Evolutionary conservation across 2,888 invertebrate species (phyloP), one percentile per base, ranked within the genome.

Genomic region (Monopis laevigella): DNA sequence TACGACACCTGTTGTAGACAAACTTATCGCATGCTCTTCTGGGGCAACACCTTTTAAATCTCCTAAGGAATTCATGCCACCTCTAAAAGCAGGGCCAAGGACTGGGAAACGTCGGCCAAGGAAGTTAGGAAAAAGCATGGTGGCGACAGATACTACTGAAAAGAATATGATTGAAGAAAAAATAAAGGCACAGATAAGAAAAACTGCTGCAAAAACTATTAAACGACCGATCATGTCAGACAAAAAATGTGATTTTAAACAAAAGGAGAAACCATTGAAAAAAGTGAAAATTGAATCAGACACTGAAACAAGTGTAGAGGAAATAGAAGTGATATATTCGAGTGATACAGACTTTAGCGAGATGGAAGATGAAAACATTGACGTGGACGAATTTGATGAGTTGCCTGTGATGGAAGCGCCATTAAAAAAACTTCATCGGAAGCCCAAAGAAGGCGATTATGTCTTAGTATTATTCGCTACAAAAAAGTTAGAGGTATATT

Each of bases 91-190:
- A 14, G 32, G 27, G 4, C 42, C 42, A 12, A 21, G 42, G 19
- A 29, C 21, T 14, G 13, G 11, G 17, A 35, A 19, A 14, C 27
- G 35, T 8, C 35, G 39, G 26, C 21, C 18, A 28, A 44, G 45
- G 28, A 45, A 42, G 14, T 16, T 27, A 6, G 45, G 42, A 11
- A 19, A 18, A 16, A 45, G 42, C 26, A 36, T 45, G 14, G 38
- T 45, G 45, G n/a, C n/a, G n/a, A n/a, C n/a, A n/a, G n/a, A n/a
- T n/a, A n/a, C n/a, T n/a, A n/a, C n/a, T n/a, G n/a, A 42, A 32
- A 42, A 43, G 16, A 8, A 26, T 14, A 19, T 8, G 2, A 27
- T 39, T 16, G 17, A 10, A 5, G 24, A 3, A 38, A 10, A 13
- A 17, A 35, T 19, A 17, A 24, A 21, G 26, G 24, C 14, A 36